A percentile compares a stretch with the other conserved stretches of the same genome.
These are phyloP conservation scores for Bugulina stolonifera DNA, from an alignment of 2,888 invertebrate species.

Conservation along the genomic window DNA sequence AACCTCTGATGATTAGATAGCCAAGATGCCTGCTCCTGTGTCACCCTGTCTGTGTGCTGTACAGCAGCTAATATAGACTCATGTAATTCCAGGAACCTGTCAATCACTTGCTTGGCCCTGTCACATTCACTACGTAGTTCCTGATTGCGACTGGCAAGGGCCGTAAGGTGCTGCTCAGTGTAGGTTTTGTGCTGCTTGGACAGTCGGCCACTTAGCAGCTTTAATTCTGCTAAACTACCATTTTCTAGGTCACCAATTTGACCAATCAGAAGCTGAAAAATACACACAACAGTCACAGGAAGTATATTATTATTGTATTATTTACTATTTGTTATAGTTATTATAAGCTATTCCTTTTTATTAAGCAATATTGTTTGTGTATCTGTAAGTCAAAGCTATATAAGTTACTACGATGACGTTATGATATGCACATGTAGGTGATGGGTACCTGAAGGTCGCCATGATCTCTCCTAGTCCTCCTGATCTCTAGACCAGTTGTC, in stretches of 20 bases:
- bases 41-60: neutral
- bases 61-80: neutral
- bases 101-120: neutral
- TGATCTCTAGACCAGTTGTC: slow-evolving; percentile 12
- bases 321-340: too few relatives aligned
- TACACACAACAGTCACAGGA: too few relatives aligned
- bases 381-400: too few relatives aligned
- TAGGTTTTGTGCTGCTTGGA: slow-evolving; percentile 2
- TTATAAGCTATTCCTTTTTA: too few relatives aligned
- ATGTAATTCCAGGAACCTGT: neutral
- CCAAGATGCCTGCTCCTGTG: slow-evolving; percentile 3
- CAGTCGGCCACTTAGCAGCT: neutral
- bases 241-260: neutral
- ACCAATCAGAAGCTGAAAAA: neutral
- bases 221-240: neutral
- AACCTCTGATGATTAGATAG: slow-evolving; percentile 15
- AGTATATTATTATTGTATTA: too few relatives aligned
- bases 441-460: neutral
- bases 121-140: slow-evolving; percentile 2
- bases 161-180: neutral
- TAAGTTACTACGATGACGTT: too few relatives aligned
- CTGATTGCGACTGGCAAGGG: neutral
- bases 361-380: too few relatives aligned
- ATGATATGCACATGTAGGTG: too few relatives aligned
- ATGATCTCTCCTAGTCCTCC: slow-evolving; percentile 5